Evolutionary conservation across 2,888 invertebrate genomes (phyloP).

Genomic region (Tribolium freemani): DNA sequence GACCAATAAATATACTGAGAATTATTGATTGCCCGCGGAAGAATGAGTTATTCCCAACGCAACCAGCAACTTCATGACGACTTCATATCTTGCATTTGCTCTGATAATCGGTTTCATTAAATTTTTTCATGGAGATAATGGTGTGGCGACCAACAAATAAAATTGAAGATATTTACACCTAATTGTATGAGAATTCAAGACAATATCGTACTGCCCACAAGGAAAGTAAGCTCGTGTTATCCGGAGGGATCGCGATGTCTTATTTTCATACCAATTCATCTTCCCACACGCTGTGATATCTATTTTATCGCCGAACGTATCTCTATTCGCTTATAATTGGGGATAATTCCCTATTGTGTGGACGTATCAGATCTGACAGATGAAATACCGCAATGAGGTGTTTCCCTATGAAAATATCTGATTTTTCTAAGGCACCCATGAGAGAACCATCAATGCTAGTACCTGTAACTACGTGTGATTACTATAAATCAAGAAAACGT

Average conservation of each 20-base stretch:
- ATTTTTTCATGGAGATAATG: constrained; percentile 9
- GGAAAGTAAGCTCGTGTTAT: constrained; percentile 33
- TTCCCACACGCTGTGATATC: constrained; percentile 58
- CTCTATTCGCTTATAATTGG: constrained; percentile 63
- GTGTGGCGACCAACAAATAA: background rate
- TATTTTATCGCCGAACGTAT: constrained; percentile 56
- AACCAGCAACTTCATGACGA: constrained; percentile 20
- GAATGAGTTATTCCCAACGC: constrained; percentile 25
- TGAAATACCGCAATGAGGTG: constrained; percentile 4
- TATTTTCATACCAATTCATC: constrained; percentile 53
- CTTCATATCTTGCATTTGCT: constrained; percentile 15
- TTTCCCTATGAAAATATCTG: constrained; percentile 14
- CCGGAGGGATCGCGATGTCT: constrained; percentile 50
- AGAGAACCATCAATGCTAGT: background rate
- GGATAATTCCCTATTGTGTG: constrained; percentile 61
- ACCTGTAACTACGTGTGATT: background rate
- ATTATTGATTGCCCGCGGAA: constrained; percentile 32
- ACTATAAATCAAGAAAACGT: constrained; percentile 22
- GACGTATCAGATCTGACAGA: constrained; percentile 25
- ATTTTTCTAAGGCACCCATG: background rate
- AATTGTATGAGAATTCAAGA: constrained; percentile 6
- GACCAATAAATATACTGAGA: constrained; percentile 34
- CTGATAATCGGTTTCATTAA: constrained; percentile 6
- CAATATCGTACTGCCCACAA: constrained; percentile 33
- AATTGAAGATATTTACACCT: constrained; percentile 6